Percentiles rank a stretch among this genome's conserved stretches.
Evolutionary conservation across 2,797 vertebrate genomes (phyloP).

Genomic region (Petrocephalus sullivani): DNA sequence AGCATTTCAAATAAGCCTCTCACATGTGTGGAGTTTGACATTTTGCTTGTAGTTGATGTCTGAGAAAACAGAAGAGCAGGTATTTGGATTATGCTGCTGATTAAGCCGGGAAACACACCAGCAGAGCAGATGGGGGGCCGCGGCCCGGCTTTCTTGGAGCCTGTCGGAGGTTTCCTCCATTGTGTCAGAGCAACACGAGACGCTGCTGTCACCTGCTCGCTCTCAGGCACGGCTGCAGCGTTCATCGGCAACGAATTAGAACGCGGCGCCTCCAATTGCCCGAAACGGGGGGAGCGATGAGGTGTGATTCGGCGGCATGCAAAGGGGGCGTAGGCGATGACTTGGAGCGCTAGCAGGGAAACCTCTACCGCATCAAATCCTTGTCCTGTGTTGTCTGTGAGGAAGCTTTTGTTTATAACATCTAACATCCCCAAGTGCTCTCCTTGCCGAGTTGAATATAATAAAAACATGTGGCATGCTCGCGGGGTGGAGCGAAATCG

Average conservation of each 20-base stretch:
- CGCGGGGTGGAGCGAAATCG: background rate
- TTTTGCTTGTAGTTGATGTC: background rate
- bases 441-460: background rate
- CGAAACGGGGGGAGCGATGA: background rate
- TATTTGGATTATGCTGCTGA: slow-evolving; percentile 13
- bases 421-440: background rate
- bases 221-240: background rate
- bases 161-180: background rate
- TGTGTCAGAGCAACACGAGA: background rate
- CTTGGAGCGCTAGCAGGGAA: background rate
- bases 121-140: background rate
- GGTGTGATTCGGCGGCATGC: background rate
- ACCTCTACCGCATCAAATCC: background rate
- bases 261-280: background rate
- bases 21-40: background rate
- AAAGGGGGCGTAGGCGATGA: background rate
- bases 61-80: background rate
- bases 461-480: background rate
- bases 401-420: background rate
- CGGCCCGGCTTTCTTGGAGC: background rate
- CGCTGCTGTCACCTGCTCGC: background rate
- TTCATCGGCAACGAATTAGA: background rate
- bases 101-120: background rate
- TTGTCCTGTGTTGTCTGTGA: background rate
- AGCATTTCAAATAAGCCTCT: slow-evolving; percentile 1